A percentile compares a stretch with the other conserved stretches of the same genome.
phyloP scores from a whole-genome alignment of 2,797 vertebrate species.

The Synaphobranchus kaupii region DNA sequence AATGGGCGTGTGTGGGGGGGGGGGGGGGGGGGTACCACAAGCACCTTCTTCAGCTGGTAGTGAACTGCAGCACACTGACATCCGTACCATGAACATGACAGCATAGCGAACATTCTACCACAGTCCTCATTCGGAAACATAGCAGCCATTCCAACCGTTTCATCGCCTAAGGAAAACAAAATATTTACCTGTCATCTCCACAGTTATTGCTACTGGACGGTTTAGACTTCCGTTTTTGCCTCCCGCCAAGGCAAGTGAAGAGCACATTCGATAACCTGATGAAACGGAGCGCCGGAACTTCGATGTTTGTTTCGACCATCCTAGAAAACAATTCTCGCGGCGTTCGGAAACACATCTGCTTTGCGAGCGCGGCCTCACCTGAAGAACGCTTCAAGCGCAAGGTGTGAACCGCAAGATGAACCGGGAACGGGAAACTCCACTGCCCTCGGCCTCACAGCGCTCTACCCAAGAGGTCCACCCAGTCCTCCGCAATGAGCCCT shows the following conservation, averaged over 20 bases:
- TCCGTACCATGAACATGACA: background rate
- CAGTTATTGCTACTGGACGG: background rate
- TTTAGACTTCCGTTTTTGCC: background rate
- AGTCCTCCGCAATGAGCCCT: background rate
- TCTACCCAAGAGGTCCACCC: background rate
- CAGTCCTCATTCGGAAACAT: background rate
- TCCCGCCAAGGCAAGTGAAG: background rate
- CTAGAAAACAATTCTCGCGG: background rate
- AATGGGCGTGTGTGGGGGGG: slow-evolving; percentile 22
- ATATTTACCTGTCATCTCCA: background rate
- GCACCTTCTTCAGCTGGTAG: background rate
- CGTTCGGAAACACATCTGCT: background rate
- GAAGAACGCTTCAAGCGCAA: background rate
- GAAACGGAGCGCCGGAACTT: background rate
- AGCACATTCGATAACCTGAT: background rate
- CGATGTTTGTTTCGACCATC: background rate
- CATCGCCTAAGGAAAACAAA: background rate
- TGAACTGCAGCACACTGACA: background rate
- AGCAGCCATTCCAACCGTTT: background rate
- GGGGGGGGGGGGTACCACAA: background rate
- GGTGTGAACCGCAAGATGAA: slow-evolving; percentile 4
- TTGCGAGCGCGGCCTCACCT: background rate
- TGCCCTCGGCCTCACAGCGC: background rate
- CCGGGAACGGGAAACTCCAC: background rate
- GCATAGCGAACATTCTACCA: background rate